phyloP scores from a whole-genome alignment of 2,888 invertebrate species.

The Campoplex nolae region DNA sequence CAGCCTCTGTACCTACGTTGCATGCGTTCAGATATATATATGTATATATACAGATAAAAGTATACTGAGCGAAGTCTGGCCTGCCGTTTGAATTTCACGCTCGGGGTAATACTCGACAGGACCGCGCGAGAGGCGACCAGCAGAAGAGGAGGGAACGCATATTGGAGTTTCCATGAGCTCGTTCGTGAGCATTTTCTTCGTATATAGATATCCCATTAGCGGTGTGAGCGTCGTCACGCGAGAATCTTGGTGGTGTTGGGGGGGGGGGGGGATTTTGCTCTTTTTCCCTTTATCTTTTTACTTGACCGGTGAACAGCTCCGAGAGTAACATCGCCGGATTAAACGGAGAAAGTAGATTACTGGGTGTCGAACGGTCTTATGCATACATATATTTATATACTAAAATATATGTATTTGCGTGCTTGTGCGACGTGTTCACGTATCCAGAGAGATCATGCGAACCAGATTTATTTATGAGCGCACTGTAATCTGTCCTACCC shows the following conservation, averaged over 20 bases:
- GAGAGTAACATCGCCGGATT: constrained; percentile 39
- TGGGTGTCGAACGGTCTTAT: constrained; percentile 55
- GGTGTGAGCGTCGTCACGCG: constrained; percentile 49
- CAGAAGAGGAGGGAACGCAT: not conserved
- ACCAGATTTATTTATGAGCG: constrained; percentile 63
- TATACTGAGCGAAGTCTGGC: constrained; percentile 19
- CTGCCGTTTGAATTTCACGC: constrained; percentile 62
- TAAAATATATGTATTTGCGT: constrained; percentile 2
- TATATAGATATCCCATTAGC: constrained; percentile 30
- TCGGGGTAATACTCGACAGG: constrained; percentile 55
- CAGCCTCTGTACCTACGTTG: not conserved
- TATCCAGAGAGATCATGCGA: constrained; percentile 5
- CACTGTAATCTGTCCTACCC: constrained; percentile 41
- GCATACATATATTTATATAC: not conserved
- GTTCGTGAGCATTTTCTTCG: constrained; percentile 45
- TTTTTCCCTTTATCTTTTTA: constrained; percentile 22
- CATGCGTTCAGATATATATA: not conserved
- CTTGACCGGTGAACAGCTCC: constrained; percentile 57
- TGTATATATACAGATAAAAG: constrained; percentile 4
- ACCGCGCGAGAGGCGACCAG: constrained; percentile 14
- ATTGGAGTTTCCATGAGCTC: constrained; percentile 36
- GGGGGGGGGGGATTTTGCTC: not conserved
- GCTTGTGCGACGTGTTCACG: not conserved
- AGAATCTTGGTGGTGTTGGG: constrained; percentile 29
- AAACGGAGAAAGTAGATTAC: constrained; percentile 66